Percentiles rank a stretch among this genome's conserved stretches.
Evolutionary conservation across 1,140 invertebrate genomes (phyloP).

Genomic region (Zaprionus africanus): DNA sequence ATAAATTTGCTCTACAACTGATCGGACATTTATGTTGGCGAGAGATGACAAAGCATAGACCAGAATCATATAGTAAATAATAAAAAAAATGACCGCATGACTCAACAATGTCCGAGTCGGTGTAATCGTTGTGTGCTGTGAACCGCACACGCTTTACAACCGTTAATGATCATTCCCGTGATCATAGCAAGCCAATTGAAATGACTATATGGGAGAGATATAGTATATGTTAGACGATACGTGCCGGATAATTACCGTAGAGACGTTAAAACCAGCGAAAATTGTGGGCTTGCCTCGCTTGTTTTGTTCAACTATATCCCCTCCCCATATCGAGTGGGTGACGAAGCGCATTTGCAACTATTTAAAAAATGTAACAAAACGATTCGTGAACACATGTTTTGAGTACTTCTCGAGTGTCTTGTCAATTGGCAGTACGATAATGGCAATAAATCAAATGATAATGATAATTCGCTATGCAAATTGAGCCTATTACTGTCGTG

Average conservation of each 20-base stretch:
- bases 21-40: constrained; percentile 27
- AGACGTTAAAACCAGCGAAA: constrained; percentile 1
- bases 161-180: constrained; percentile 17
- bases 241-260: constrained; percentile 7
- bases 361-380: background rate
- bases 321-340: background rate
- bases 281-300: constrained; percentile 11
- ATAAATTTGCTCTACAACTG: constrained; percentile 53
- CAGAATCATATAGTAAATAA: background rate
- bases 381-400: background rate
- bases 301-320: background rate
- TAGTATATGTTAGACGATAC: background rate
- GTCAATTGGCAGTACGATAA: background rate
- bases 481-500: constrained; percentile 1
- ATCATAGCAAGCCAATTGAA: constrained; percentile 27
- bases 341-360: background rate
- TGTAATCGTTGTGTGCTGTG: background rate
- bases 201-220: constrained; percentile 2
- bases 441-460: background rate
- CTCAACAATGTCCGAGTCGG: constrained; percentile 26
- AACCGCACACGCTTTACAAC: constrained; percentile 9
- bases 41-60: constrained; percentile 39
- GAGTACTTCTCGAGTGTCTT: background rate
- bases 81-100: constrained; percentile 24
- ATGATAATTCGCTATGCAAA: constrained; percentile 23